Evolutionary conservation across 2,797 vertebrate genomes (phyloP).

Genomic region (Onychomys leucogaster): DNA sequence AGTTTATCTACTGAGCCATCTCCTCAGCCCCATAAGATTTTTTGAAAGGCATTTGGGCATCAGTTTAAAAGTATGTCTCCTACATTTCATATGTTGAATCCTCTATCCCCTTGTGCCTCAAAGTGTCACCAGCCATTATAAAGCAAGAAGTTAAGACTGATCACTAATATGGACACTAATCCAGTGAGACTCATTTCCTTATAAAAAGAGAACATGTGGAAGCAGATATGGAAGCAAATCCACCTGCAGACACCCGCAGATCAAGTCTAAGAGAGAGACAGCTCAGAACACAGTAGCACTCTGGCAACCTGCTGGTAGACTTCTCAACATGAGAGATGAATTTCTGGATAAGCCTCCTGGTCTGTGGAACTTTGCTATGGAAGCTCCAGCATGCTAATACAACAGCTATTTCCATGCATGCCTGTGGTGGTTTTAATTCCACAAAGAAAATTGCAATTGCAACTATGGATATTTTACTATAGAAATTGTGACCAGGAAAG

Average conservation of each 20-base stretch:
- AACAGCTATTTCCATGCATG: neutral
- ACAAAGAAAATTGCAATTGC: neutral
- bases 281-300: neutral
- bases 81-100: neutral
- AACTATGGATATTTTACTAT: neutral
- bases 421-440: neutral
- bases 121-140: neutral
- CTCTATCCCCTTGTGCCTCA: neutral
- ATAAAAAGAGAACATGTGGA: neutral
- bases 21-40: neutral
- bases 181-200: neutral
- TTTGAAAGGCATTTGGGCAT: neutral
- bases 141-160: neutral
- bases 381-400: neutral
- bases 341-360: neutral
- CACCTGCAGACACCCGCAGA: neutral
- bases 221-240: neutral
- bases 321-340: neutral
- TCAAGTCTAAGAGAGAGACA: neutral
- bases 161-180: neutral
- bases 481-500: neutral
- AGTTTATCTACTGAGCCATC: neutral
- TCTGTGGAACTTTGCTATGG: neutral
- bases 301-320: rapidly evolving
- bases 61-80: neutral